phyloP scores from a whole-genome alignment of 2,797 vertebrate species.

The Hafferia zeledoni region DNA sequence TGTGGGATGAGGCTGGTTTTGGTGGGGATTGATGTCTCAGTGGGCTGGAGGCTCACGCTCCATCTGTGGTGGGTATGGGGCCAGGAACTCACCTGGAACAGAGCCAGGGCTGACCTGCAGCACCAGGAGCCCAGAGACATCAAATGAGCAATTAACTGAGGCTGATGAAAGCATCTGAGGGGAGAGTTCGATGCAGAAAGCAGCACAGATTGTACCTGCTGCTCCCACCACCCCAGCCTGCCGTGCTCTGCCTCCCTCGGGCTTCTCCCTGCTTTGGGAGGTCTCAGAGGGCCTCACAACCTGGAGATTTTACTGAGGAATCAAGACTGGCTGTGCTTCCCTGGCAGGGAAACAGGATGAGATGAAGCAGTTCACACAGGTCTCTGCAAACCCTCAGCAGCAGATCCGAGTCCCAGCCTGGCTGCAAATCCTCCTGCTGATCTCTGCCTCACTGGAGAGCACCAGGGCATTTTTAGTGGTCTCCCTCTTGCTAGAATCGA shows the following conservation, averaged over 20 bases:
- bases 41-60: not conserved
- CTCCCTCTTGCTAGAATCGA: not conserved
- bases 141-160: not conserved
- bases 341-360: not conserved
- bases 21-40: not conserved
- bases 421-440: not conserved
- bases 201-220: not conserved
- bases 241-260: accelerated
- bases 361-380: not conserved
- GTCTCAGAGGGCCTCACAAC: not conserved
- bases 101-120: not conserved
- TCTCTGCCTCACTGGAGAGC: not conserved
- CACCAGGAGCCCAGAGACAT: not conserved
- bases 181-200: not conserved
- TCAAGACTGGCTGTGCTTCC: not conserved
- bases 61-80: accelerated
- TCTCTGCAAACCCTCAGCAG: accelerated
- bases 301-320: not conserved
- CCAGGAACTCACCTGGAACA: accelerated
- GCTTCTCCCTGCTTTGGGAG: not conserved
- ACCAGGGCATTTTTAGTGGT: not conserved
- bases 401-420: not conserved
- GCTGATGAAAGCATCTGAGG: not conserved
- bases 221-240: accelerated
- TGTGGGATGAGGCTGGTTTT: accelerated